These are phyloP conservation scores for Channa striata DNA, from an alignment of 2,797 vertebrate genomes.

Conservation along the genomic window DNA sequence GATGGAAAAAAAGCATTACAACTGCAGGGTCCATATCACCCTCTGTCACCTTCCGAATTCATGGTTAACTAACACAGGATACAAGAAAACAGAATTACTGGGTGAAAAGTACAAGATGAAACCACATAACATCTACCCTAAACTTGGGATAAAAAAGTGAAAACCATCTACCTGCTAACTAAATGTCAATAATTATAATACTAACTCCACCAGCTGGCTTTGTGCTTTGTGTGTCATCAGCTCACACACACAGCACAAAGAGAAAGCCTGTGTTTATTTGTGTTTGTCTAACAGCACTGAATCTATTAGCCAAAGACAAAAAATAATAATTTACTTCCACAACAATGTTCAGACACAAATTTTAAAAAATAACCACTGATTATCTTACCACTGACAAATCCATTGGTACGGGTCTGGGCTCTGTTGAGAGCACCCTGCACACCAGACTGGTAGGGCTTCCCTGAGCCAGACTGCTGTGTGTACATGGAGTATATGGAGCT, in stretches of 20 bases:
- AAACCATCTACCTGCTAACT: no score
- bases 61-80: no score
- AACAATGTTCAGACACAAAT: background rate
- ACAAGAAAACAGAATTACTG: no score
- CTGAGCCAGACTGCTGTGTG: slow-evolving; percentile 89
- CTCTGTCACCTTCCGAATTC: no score
- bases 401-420: slow-evolving; percentile 84
- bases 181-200: no score
- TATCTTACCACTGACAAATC: slow-evolving; percentile 91
- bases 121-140: no score
- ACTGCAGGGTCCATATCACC: background rate
- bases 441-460: slow-evolving; percentile 87
- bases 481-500: slow-evolving; percentile 99
- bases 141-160: no score
- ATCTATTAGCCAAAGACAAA: background rate
- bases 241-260: background rate
- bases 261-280: background rate
- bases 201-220: no score
- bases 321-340: background rate
- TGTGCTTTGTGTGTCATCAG: no score
- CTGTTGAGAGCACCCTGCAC: slow-evolving; percentile 86
- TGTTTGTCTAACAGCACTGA: background rate
- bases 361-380: background rate
- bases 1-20: background rate
- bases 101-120: no score